Evolutionary conservation across 2,113 vertebrate genomes (phyloP).

Genomic region (Pteropus alecto): DNA sequence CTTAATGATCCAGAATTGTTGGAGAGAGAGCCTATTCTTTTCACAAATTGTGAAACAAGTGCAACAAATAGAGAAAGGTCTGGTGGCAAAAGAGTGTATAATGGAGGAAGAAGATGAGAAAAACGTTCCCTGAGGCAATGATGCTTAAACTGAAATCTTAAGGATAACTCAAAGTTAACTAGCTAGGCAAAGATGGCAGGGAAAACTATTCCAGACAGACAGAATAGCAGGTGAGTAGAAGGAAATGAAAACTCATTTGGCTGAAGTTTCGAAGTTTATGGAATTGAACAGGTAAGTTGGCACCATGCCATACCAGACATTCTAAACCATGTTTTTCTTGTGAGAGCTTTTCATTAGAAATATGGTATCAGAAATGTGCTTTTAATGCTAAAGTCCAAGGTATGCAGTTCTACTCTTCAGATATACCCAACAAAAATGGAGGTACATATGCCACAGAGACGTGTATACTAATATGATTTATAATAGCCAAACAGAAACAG

Average conservation of each 20-base stretch:
- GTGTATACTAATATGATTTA: neutral
- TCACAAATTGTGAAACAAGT: neutral
- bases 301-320: neutral
- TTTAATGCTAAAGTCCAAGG: neutral
- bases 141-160: neutral
- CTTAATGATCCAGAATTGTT: neutral
- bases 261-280: neutral
- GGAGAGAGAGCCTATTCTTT: neutral
- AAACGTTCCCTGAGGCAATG: neutral
- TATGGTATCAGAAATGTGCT: neutral
- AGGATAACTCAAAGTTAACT: conserved; percentile 29
- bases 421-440: neutral
- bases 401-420: neutral
- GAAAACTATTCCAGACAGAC: neutral
- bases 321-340: neutral
- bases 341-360: neutral
- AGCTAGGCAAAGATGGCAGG: neutral
- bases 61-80: neutral
- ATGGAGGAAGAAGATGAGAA: neutral
- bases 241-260: neutral
- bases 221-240: neutral
- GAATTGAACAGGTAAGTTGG: neutral
- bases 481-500: neutral
- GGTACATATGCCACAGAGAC: neutral
- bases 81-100: neutral